Conservation (phyloP, 2,113 vertebrate genomes). For the Typhlomys cinereus region DNA sequence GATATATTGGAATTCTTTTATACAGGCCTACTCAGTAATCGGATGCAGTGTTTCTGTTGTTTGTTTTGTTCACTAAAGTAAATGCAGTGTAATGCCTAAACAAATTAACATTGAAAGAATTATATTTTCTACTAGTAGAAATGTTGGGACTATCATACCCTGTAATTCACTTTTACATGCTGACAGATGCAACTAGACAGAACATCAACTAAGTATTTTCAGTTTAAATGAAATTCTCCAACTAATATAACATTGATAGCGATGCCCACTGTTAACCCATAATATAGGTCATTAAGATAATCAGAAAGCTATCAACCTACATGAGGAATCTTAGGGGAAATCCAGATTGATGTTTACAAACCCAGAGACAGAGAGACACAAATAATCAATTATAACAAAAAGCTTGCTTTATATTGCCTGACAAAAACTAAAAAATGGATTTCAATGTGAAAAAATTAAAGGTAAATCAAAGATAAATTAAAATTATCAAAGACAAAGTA, state of each 20-base stretch:
- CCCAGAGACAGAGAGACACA: neutral
- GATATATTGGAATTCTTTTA: conserved; percentile 57
- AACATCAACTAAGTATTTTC: neutral
- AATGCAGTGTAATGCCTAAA: conserved; percentile 66
- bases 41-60: conserved; percentile 62
- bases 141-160: conserved; percentile 55
- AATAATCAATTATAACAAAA: neutral
- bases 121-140: conserved; percentile 69
- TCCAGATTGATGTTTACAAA: neutral
- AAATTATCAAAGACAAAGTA: neutral
- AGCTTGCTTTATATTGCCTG: neutral
- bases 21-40: conserved; percentile 38
- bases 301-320: neutral
- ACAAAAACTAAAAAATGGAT: neutral
- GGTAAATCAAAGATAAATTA: neutral
- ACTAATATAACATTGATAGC: neutral
- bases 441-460: neutral
- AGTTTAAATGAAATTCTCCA: neutral
- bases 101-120: conserved; percentile 71
- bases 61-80: conserved; percentile 72
- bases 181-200: neutral
- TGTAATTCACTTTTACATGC: conserved; percentile 56
- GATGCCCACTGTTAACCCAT: neutral
- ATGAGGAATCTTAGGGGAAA: neutral
- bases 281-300: neutral